These are phyloP conservation scores for Hoplodrina blanda DNA, from an alignment of 2,888 invertebrate species.

Conservation along the genomic window DNA sequence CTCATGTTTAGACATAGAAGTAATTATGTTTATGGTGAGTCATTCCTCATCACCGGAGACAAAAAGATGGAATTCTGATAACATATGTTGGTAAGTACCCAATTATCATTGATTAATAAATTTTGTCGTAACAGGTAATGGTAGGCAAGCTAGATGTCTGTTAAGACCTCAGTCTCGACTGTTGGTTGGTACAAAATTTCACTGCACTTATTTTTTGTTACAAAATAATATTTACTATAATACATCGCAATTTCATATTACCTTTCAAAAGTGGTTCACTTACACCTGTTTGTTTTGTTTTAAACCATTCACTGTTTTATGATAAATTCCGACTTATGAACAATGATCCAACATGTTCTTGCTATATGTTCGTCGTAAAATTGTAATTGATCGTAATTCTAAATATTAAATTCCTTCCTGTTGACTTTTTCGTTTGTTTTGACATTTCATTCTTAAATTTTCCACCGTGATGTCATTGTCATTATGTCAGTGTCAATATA, in stretches of 20 bases:
- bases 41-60: neutral
- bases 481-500: too few species aligned
- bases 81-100: neutral
- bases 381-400: neutral
- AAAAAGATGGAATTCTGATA: neutral
- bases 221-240: neutral
- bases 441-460: slow-evolving; percentile 28
- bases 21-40: neutral
- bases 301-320: slow-evolving; percentile 6
- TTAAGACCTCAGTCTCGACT: neutral
- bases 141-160: neutral
- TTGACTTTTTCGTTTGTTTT: slow-evolving; percentile 32
- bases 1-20: neutral
- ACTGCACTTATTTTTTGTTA: neutral
- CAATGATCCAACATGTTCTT: slow-evolving; percentile 5
- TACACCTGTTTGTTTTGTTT: neutral
- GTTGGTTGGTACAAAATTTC: neutral
- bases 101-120: neutral
- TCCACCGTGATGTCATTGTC: neutral
- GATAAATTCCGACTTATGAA: neutral
- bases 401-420: neutral
- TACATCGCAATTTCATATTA: neutral
- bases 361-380: neutral
- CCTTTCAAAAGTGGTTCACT: neutral
- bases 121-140: neutral